Evolutionary conservation across 2,797 vertebrate species (phyloP).

Genomic region (Mormyrus hasselquistii): DNA sequence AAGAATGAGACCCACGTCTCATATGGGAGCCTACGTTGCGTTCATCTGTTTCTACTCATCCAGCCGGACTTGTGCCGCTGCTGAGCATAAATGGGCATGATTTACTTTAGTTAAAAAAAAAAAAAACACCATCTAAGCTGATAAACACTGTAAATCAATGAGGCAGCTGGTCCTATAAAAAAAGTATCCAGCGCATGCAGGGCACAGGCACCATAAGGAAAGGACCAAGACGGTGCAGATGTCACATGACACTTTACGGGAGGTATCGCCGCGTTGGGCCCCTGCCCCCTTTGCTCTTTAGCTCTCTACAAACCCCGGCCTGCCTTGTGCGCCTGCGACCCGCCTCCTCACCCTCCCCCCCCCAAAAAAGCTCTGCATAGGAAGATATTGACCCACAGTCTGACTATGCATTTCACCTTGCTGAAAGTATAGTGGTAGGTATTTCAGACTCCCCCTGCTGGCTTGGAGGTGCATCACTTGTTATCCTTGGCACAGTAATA

Average conservation of each 20-base stretch:
- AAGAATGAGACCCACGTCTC: not conserved
- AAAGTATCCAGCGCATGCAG: not conserved
- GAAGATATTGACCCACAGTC: not conserved
- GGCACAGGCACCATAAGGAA: not conserved
- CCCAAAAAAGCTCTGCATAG: not conserved
- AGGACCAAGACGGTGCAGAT: not conserved
- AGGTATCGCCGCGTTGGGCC: not conserved
- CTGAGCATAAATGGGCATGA: not conserved
- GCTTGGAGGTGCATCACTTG: not conserved
- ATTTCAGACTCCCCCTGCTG: not conserved
- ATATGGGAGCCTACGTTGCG: not conserved
- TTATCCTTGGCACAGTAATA: not conserved
- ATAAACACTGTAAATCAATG: not conserved
- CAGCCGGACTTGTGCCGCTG: not conserved
- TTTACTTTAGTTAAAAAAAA: not conserved
- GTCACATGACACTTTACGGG: not conserved
- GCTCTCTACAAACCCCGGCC: not conserved
- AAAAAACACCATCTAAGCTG: not conserved
- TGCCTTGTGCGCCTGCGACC: not conserved
- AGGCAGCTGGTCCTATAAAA: not conserved
- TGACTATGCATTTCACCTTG: not conserved
- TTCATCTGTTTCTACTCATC: not conserved
- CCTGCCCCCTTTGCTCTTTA: not conserved
- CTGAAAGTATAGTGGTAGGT: not conserved
- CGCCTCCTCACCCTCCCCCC: not conserved